These are phyloP conservation scores for Priocnemis perturbator DNA, from an alignment of 2,888 invertebrate genomes.

Conservation along the genomic window DNA sequence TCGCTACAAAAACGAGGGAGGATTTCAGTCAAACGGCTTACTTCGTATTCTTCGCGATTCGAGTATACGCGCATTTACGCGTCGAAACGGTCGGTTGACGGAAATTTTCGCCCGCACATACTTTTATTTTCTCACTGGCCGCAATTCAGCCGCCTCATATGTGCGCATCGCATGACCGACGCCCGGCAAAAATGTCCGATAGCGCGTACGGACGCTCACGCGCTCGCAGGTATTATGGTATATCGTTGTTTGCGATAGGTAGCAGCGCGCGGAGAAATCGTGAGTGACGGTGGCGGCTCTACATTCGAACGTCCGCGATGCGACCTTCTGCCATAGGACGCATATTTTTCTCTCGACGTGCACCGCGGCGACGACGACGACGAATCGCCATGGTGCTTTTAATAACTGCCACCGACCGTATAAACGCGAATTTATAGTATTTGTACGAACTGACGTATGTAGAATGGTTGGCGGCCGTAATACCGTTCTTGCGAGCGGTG, in stretches of 20 bases:
- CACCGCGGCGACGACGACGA: constrained; percentile 8
- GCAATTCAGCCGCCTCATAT: not conserved
- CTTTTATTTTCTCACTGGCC: not conserved
- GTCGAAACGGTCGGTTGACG: not conserved
- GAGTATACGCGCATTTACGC: too few relatives aligned
- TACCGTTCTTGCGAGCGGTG: not conserved
- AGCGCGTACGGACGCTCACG: too few relatives aligned
- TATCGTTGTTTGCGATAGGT: too few relatives aligned
- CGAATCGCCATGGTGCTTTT: constrained; percentile 43
- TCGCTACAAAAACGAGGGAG: too few relatives aligned
- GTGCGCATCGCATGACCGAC: too few relatives aligned
- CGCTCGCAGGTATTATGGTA: too few relatives aligned
- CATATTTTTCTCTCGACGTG: constrained; percentile 30
- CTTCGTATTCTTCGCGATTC: too few relatives aligned
- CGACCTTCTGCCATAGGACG: constrained; percentile 22
- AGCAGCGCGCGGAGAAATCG: constrained; percentile 7
- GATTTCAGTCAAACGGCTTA: too few relatives aligned
- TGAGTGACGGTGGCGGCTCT: constrained; percentile 36
- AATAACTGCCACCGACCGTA: constrained; percentile 50
- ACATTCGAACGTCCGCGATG: constrained; percentile 19
- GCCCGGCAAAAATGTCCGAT: too few relatives aligned
- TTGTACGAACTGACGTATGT: constrained; percentile 18
- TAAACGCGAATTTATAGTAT: constrained; percentile 48
- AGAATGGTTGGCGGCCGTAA: not conserved
- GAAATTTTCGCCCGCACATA: not conserved